Conservation (phyloP, 2,797 vertebrate species). For the Peromyscus attwateri region DNA sequence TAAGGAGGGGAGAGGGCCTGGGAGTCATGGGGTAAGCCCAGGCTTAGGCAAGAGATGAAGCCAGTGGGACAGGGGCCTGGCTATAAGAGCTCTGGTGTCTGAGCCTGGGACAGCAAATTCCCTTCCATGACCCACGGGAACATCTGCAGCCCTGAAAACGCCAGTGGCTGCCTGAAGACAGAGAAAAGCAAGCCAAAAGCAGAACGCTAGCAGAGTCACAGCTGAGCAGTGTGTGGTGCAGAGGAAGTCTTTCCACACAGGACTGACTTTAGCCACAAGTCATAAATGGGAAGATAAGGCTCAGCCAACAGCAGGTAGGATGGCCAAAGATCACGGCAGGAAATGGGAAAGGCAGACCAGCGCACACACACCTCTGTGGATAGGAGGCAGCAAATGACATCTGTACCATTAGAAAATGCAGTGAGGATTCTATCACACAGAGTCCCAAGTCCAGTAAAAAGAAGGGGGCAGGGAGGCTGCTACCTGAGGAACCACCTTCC, state of each 20-base stretch:
- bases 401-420: not conserved
- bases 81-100: not conserved
- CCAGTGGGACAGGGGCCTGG: not conserved
- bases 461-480: not conserved
- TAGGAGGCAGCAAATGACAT: not conserved
- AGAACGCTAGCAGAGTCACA: not conserved
- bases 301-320: not conserved
- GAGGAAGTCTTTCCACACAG: not conserved
- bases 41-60: not conserved
- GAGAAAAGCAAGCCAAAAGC: not conserved
- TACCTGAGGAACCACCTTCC: not conserved
- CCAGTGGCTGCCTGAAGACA: not conserved
- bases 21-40: not conserved
- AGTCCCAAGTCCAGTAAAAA: too few relatives aligned
- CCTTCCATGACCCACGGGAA: not conserved
- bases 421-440: not conserved
- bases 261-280: not conserved
- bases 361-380: fast-evolving
- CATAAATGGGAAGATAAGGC: not conserved
- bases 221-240: not conserved
- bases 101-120: not conserved
- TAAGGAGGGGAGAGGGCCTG: fast-evolving
- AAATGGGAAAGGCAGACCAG: not conserved
- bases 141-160: not conserved
- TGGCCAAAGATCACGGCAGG: not conserved